phyloP scores from a whole-genome alignment of 2,797 vertebrate species.

The Clarias fuscus region DNA sequence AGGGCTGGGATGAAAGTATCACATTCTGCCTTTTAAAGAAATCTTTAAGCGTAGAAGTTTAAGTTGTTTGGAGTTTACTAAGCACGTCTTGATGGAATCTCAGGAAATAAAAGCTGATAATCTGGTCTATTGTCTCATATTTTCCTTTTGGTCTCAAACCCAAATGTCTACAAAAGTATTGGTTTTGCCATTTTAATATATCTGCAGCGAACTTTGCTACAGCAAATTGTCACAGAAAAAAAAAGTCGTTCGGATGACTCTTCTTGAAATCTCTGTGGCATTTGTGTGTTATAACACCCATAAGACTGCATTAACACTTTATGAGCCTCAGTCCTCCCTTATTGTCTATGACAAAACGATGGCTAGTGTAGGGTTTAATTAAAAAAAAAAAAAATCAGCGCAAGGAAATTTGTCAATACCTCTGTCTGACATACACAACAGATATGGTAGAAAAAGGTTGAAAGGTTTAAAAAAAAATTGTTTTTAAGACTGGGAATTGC shows the following conservation, averaged over 20 bases:
- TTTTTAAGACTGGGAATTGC: background rate
- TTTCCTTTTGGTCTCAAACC: background rate
- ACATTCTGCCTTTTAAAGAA: background rate
- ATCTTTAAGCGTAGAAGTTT: background rate
- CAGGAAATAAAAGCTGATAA: background rate
- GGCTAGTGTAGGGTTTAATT: background rate
- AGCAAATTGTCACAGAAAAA: background rate
- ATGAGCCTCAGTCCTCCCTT: background rate
- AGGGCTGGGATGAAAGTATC: background rate
- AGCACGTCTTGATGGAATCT: background rate
- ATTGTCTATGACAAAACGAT: background rate
- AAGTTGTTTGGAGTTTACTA: background rate
- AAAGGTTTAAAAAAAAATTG: no score
- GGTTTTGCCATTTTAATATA: background rate
- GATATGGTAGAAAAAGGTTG: background rate
- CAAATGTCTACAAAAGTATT: background rate
- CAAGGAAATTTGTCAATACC: slow-evolving; percentile 8
- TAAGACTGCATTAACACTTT: background rate
- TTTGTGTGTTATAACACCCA: background rate
- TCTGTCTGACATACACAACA: background rate
- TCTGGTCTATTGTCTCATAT: no score
- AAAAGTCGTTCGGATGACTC: background rate
- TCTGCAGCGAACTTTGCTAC: background rate
- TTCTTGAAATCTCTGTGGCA: background rate
- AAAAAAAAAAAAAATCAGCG: background rate